These are phyloP conservation scores for Keiferia lycopersicella DNA, from an alignment of 2,888 invertebrate species.

Conservation along the genomic window DNA sequence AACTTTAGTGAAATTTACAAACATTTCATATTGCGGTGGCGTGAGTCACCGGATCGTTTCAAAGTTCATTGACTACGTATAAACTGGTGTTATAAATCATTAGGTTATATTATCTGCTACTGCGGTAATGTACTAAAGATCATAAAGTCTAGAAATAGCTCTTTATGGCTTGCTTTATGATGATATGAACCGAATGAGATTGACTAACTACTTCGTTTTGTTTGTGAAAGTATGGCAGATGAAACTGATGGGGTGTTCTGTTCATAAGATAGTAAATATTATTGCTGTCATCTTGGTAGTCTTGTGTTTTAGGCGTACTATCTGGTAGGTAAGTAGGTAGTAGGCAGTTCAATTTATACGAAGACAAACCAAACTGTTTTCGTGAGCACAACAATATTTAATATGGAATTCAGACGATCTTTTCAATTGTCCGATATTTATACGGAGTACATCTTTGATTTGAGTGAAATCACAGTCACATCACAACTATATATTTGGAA, in stretches of 20 bases:
- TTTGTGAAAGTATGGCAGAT: not conserved
- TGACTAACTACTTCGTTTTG: not conserved
- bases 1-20: conserved; percentile 44
- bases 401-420: no score
- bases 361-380: no score
- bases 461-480: no score
- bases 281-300: no score
- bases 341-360: not conserved
- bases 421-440: no score
- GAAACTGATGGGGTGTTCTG: not conserved
- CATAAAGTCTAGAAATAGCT: conserved; percentile 12
- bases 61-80: not conserved
- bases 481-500: no score
- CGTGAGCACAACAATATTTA: no score
- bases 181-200: not conserved
- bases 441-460: no score
- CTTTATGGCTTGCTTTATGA: not conserved
- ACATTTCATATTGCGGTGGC: conserved; percentile 34
- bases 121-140: conserved; percentile 24
- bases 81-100: not conserved
- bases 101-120: conserved; percentile 26
- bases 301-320: no score
- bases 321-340: no score
- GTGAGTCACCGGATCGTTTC: conserved; percentile 1
- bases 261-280: not conserved